These are phyloP conservation scores for Cryptocephalus primarius DNA, from an alignment of 2,888 invertebrate genomes.

Conservation along the genomic window DNA sequence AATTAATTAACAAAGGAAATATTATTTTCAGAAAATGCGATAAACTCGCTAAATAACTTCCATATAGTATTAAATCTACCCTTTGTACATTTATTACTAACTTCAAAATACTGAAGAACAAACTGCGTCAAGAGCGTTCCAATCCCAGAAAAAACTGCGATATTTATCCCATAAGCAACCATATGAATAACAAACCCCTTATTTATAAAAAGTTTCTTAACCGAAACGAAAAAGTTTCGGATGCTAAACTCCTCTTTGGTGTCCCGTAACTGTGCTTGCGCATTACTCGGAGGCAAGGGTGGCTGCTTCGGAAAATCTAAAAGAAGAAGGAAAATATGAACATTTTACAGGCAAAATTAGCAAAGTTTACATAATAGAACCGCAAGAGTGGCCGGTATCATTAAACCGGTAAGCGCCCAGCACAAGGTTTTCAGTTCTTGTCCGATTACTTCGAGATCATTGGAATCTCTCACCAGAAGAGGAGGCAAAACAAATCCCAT, in stretches of 20 bases:
- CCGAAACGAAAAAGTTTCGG: constrained; percentile 50
- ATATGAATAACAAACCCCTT: constrained; percentile 68
- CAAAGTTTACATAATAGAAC: constrained; percentile 13
- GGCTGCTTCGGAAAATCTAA: constrained; percentile 48
- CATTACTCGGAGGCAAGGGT: constrained; percentile 42
- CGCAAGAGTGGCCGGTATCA: constrained; percentile 28
- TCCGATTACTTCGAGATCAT: constrained; percentile 21
- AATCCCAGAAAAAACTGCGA: constrained; percentile 90
- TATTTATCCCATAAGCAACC: constrained; percentile 82
- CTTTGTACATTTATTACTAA: constrained; percentile 24
- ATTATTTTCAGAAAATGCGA: too few species aligned
- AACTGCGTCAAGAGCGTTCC: constrained; percentile 85
- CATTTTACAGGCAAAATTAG: too few species aligned
- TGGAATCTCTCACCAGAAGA: constrained; percentile 28
- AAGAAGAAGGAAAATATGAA: not conserved
- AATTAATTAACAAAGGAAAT: too few species aligned
- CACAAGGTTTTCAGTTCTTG: constrained; percentile 40
- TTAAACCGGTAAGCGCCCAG: constrained; percentile 43
- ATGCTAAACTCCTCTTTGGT: constrained; percentile 38
- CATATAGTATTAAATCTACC: too few species aligned
- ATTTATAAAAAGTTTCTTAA: constrained; percentile 65
- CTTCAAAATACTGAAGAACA: constrained; percentile 67
- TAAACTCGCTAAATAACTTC: too few species aligned
- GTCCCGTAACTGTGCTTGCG: constrained; percentile 42
- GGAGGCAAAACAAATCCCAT: constrained; percentile 41